phyloP scores from a whole-genome alignment of 2,888 invertebrate genomes.

The Neoitamus cyanurus region DNA sequence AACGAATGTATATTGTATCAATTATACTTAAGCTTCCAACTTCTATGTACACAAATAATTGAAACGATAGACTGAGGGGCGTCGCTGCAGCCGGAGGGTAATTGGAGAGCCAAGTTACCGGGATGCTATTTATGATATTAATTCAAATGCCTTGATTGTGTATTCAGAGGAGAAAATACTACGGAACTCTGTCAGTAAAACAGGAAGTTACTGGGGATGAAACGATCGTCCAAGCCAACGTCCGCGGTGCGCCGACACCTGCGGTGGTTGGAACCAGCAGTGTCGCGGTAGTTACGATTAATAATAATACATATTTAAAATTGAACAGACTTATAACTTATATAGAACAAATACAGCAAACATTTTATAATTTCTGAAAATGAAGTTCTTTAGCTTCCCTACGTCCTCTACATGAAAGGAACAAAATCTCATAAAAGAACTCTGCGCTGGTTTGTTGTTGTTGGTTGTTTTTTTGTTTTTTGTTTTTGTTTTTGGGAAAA shows the following conservation, averaged over 20 bases:
- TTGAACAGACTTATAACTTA: constrained; percentile 52
- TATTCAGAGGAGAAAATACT: neutral
- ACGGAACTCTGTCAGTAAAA: neutral
- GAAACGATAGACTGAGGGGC: constrained; percentile 24
- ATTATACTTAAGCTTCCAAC: constrained; percentile 39
- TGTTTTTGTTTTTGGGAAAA: constrained; percentile 41
- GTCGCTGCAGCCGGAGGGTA: neutral
- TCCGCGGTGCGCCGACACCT: neutral
- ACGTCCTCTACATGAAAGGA: constrained; percentile 39
- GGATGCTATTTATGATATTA: neutral
- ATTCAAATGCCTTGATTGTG: neutral
- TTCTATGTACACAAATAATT: constrained; percentile 47
- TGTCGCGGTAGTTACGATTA: constrained; percentile 32
- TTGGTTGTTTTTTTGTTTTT: constrained; percentile 35
- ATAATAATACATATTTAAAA: constrained; percentile 46
- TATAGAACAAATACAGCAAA: constrained; percentile 51
- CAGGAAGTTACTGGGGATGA: neutral
- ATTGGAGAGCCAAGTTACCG: neutral
- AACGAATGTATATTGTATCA: constrained; percentile 35
- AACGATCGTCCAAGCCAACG: neutral
- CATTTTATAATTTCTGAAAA: constrained; percentile 40
- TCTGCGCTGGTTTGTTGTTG: constrained; percentile 42
- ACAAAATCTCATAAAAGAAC: constrained; percentile 39
- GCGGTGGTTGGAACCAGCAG: neutral
- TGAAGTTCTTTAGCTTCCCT: constrained; percentile 33